phyloP scores from a whole-genome alignment of 2,113 vertebrate genomes.

The Ifrita kowaldi region DNA sequence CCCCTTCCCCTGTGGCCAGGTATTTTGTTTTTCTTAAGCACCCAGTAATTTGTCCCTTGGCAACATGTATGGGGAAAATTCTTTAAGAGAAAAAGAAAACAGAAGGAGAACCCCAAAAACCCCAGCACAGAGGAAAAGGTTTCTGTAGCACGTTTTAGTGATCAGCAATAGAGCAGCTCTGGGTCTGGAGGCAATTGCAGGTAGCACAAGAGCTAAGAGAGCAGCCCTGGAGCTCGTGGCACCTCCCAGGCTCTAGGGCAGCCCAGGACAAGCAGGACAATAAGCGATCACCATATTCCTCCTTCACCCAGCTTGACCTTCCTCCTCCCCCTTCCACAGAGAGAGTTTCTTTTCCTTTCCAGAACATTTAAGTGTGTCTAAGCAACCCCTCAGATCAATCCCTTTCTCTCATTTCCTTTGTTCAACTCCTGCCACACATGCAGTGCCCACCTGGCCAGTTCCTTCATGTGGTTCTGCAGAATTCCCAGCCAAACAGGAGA shows the following conservation, averaged over 20 bases:
- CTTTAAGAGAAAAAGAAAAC: too few relatives aligned
- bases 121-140: too few relatives aligned
- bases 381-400: background rate
- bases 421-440: background rate
- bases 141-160: background rate
- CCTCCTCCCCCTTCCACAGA: background rate
- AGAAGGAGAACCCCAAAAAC: too few relatives aligned
- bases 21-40: too few relatives aligned
- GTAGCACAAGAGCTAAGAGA: background rate
- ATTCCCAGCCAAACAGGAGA: background rate
- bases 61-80: too few relatives aligned
- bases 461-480: background rate
- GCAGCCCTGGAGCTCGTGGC: background rate
- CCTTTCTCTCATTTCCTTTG: background rate
- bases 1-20: too few relatives aligned
- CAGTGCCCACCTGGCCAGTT: rapidly evolving
- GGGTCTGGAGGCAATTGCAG: background rate
- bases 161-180: background rate
- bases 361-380: background rate
- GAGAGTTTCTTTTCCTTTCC: background rate
- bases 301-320: background rate
- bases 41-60: too few relatives aligned
- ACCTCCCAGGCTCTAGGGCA: background rate
- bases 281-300: background rate
- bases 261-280: background rate